Percentiles rank a stretch among this genome's conserved stretches.
Conservation (phyloP, 2,797 vertebrate species). For the Nannoperca obscura region DNA sequence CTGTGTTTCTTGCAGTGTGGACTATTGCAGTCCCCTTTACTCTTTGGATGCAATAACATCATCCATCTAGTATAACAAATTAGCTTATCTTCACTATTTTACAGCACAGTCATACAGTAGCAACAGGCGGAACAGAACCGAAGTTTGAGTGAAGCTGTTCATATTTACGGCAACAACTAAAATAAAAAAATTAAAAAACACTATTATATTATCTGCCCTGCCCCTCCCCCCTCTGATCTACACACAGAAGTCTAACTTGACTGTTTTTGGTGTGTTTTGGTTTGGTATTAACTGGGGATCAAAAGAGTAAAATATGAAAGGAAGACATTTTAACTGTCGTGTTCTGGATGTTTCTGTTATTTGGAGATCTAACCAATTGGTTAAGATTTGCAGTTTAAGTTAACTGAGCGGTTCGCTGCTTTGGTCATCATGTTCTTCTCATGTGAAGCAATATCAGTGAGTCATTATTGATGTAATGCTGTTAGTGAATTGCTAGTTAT, state of each 20-base stretch:
- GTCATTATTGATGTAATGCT: not conserved
- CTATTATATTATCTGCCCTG: not conserved
- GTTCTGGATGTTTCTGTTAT: not conserved
- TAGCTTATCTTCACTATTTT: slow-evolving; percentile 21
- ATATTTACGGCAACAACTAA: not conserved
- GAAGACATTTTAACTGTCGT: no score
- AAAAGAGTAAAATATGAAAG: not conserved
- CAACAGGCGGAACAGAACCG: not conserved
- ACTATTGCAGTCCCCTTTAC: slow-evolving; percentile 44
- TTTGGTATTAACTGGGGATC: not conserved
- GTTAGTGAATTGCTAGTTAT: not conserved
- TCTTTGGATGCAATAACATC: slow-evolving; percentile 49
- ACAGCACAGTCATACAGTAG: slow-evolving; percentile 15
- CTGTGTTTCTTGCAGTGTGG: slow-evolving; percentile 63
- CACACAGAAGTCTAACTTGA: not conserved
- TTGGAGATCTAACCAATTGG: not conserved
- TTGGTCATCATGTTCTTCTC: not conserved
- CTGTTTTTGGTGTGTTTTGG: not conserved
- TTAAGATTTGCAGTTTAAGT: not conserved
- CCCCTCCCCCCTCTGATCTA: no score
- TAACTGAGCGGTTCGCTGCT: not conserved
- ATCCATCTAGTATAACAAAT: slow-evolving; percentile 46
- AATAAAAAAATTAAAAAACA: no score
- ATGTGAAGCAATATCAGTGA: not conserved
- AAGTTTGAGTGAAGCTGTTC: not conserved